Conservation (phyloP, 2,797 vertebrate genomes). For the Chelon labrosus region DNA sequence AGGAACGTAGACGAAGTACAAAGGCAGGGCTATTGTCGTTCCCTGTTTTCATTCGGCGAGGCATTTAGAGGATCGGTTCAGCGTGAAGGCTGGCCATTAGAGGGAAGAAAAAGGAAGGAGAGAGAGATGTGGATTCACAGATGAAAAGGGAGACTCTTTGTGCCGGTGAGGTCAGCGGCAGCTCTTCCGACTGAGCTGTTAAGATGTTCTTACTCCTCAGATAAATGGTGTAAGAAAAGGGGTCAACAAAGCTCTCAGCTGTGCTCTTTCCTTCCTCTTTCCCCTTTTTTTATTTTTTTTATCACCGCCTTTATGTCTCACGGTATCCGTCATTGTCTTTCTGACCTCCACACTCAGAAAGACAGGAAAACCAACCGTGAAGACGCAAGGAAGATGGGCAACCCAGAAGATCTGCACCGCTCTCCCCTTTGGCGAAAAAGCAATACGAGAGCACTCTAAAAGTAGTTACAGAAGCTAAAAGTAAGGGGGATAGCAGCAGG, state of each 20-base stretch:
- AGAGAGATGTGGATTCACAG: slow-evolving; percentile 31
- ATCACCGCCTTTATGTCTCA: slow-evolving; percentile 31
- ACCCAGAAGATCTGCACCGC: slow-evolving; percentile 43
- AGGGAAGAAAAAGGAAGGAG: slow-evolving; percentile 10
- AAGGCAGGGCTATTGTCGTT: slow-evolving; percentile 28
- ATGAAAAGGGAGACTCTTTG: slow-evolving; percentile 45
- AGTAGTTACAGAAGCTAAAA: slow-evolving; percentile 51
- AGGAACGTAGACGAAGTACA: not conserved
- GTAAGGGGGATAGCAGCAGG: slow-evolving; percentile 37
- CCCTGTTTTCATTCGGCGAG: slow-evolving; percentile 30
- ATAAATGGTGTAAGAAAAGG: slow-evolving; percentile 59
- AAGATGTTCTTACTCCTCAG: slow-evolving; percentile 50
- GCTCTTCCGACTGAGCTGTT: slow-evolving; percentile 47
- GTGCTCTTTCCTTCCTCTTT: slow-evolving; percentile 17
- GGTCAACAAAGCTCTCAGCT: slow-evolving; percentile 52
- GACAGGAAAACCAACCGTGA: slow-evolving; percentile 38
- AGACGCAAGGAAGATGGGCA: slow-evolving; percentile 35
- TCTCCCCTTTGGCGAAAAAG: slow-evolving; percentile 59
- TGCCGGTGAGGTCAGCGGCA: slow-evolving; percentile 43
- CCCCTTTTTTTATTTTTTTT: slow-evolving; percentile 27
- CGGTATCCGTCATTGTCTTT: slow-evolving; percentile 58
- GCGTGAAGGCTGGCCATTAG: slow-evolving; percentile 52
- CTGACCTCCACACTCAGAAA: slow-evolving; percentile 24
- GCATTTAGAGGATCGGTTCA: slow-evolving; percentile 45
- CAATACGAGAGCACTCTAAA: slow-evolving; percentile 62